These are phyloP conservation scores for Eutrigla gurnardus DNA, from an alignment of 2,797 vertebrate species.

Conservation along the genomic window DNA sequence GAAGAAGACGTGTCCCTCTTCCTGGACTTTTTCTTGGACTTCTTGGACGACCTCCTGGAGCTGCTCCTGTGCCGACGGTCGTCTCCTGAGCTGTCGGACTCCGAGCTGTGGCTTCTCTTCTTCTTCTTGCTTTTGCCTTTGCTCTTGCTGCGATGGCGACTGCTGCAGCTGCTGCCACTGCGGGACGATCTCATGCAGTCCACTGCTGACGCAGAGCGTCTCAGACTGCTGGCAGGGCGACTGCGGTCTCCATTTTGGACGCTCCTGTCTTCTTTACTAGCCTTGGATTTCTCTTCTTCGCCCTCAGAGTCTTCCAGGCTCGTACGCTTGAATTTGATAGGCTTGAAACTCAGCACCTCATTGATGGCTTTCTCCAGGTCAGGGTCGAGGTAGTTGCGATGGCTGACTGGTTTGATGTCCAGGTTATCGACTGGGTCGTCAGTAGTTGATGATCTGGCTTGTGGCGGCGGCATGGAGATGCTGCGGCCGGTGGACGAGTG, in stretches of 20 bases:
- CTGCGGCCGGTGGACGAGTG: slow-evolving; percentile 87
- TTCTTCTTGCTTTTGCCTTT: slow-evolving; percentile 82
- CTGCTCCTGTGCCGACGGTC: slow-evolving; percentile 75
- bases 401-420: slow-evolving; percentile 82
- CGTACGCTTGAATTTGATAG: slow-evolving; percentile 86
- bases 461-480: slow-evolving; percentile 90
- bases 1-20: slow-evolving; percentile 82
- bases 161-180: slow-evolving; percentile 76
- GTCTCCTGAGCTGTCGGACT: slow-evolving; percentile 81
- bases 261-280: slow-evolving; percentile 73
- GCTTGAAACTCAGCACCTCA: slow-evolving; percentile 94
- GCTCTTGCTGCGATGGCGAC: slow-evolving; percentile 66
- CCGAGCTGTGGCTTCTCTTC: slow-evolving; percentile 78
- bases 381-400: slow-evolving; percentile 92
- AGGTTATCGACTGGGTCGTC: slow-evolving; percentile 66
- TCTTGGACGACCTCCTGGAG: slow-evolving; percentile 89
- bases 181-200: slow-evolving; percentile 84
- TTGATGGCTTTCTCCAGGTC: slow-evolving; percentile 95
- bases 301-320: slow-evolving; percentile 88
- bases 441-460: slow-evolving; percentile 70
- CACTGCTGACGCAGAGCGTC: slow-evolving; percentile 88
- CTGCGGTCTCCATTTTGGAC: slow-evolving; percentile 53
- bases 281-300: slow-evolving; percentile 71
- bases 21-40: slow-evolving; percentile 88
- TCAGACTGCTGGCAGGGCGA: slow-evolving; percentile 74